Evolutionary conservation across 2,113 vertebrate genomes (phyloP), one percentile per base, ranked within the genome.

Genomic region (Heterocephalus glaber): DNA sequence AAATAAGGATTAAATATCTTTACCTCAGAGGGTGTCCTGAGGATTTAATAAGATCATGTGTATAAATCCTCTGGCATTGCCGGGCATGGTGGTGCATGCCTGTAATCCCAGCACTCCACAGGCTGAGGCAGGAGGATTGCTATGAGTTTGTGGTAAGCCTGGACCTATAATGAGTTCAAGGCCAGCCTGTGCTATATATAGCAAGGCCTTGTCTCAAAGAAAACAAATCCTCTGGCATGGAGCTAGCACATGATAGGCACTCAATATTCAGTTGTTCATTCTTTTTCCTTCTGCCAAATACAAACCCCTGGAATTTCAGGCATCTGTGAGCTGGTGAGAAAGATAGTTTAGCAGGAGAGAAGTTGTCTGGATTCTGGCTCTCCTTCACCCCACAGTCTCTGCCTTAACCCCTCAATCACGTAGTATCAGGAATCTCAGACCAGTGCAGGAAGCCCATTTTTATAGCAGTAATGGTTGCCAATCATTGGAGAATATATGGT

Each of bases 1-100:
- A 97, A 95, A 74, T 44, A 22, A n/a, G 7, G 65, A 77, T 95
- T 92, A 89, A 90, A 65, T 74, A 33, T 88, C n/a, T 77, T 82
- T 79, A 61, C 72, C 12, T 89, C 30, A 63, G 61, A 77, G 22
- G 38, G 35, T 66, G 52, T 85, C 11, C 0, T 81, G 44, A 86
- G 35, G 41, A 85, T 58, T 79, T 49, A 94, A 77, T 47, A 7
- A 79, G 8, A 82, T 90, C n/a, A 65, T 54, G 6, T 49, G 60
- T 93, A 30, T 76, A 96, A 95, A 82, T 74, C 77, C 17, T 58
- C 17, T 58, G 56, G 56, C 56, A 58, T 5, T 17, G 17, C 56
- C 17, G 5, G 56, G 17, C 56, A 58, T 58, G 56, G 16, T 58
- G 5, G 17, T 19, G 19, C 17, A 17, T 58, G 56, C 56, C 56